Percentiles rank a stretch among this genome's conserved stretches.
phyloP scores from a whole-genome alignment of 2,888 invertebrate species.

The Danaus chrysippus region DNA sequence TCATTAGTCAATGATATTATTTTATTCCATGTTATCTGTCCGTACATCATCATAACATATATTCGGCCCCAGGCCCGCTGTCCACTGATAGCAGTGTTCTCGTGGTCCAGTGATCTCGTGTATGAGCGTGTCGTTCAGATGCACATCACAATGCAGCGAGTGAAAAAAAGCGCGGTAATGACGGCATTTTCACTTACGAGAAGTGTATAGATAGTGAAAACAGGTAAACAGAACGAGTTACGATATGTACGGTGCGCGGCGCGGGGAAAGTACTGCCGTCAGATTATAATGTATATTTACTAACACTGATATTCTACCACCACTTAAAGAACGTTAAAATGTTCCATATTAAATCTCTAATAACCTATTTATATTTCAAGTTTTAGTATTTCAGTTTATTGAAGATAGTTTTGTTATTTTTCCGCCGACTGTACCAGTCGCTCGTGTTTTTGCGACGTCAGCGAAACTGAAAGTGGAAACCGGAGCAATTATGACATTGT shows the following conservation, averaged over 20 bases:
- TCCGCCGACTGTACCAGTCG: constrained; percentile 28
- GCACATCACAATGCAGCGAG: constrained; percentile 14
- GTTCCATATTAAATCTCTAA: too few species aligned
- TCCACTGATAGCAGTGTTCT: neutral
- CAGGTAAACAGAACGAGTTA: constrained; percentile 60
- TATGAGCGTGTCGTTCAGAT: constrained; percentile 25
- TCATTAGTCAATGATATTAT: too few species aligned
- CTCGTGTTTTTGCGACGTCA: constrained; percentile 53
- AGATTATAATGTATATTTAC: too few species aligned
- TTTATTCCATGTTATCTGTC: too few species aligned
- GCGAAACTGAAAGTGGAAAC: constrained; percentile 76
- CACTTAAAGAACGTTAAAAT: too few species aligned
- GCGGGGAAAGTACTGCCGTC: constrained; percentile 24
- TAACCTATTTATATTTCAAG: too few species aligned
- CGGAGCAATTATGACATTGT: constrained; percentile 70
- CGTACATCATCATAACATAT: too few species aligned
- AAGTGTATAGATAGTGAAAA: constrained; percentile 74
- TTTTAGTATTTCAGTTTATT: neutral
- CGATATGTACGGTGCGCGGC: constrained; percentile 41
- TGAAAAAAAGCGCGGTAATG: constrained; percentile 35
- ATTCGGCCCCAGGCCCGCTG: too few species aligned
- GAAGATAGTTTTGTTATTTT: constrained; percentile 1
- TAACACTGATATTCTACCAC: too few species aligned
- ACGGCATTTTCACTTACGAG: constrained; percentile 66
- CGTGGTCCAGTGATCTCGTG: constrained; percentile 25